These are phyloP conservation scores for Troilus luridus DNA, from an alignment of 2,888 invertebrate species.

Conservation along the genomic window DNA sequence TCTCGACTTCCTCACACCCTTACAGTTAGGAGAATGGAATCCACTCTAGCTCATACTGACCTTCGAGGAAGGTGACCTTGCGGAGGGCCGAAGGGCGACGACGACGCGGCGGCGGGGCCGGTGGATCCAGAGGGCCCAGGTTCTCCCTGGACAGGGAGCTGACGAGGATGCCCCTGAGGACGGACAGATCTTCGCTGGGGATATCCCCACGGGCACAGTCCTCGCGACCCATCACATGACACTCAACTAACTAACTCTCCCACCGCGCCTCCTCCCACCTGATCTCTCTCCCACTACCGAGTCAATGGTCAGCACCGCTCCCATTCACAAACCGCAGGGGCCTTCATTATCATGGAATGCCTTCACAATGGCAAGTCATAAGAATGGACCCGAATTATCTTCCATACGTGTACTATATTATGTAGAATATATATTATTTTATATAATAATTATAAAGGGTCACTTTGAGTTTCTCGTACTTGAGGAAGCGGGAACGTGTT, in stretches of 20 bases:
- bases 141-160: slow-evolving; percentile 74
- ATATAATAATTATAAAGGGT: too few species aligned
- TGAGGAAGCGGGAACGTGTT: too few species aligned
- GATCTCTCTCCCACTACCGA: slow-evolving; percentile 43
- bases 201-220: slow-evolving; percentile 64
- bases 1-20: background rate
- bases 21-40: background rate
- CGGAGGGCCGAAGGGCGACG: slow-evolving; percentile 64
- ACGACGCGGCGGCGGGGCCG: slow-evolving; percentile 64
- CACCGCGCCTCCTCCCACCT: slow-evolving; percentile 44
- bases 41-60: background rate
- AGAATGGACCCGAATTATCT: background rate
- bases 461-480: too few species aligned
- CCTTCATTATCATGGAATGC: background rate
- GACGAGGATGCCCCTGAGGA: slow-evolving; percentile 73
- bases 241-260: slow-evolving; percentile 49
- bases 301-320: slow-evolving; percentile 30
- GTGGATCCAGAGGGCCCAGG: slow-evolving; percentile 69
- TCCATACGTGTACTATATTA: too few species aligned
- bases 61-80: slow-evolving; percentile 67
- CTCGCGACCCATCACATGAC: slow-evolving; percentile 63
- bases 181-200: slow-evolving; percentile 70
- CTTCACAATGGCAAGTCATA: background rate
- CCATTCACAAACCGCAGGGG: slow-evolving; percentile 28
- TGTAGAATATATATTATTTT: too few species aligned